These are phyloP conservation scores for Planiliza haematocheilus DNA, from an alignment of 2,113 vertebrate species.

Conservation along the genomic window DNA sequence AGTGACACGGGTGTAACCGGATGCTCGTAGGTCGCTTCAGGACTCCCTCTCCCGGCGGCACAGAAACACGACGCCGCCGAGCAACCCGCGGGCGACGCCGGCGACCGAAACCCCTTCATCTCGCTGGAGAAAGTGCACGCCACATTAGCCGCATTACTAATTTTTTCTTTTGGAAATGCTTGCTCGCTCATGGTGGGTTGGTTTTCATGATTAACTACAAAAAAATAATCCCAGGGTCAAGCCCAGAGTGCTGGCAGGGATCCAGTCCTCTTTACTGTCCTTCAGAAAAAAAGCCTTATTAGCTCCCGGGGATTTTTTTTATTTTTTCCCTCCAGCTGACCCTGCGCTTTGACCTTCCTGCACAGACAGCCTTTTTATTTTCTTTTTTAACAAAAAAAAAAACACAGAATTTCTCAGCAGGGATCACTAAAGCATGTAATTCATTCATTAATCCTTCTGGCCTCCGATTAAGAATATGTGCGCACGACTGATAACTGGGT, in stretches of 20 bases:
- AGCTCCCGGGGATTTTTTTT: conserved; percentile 57
- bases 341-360: conserved; percentile 67
- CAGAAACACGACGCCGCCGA: conserved; percentile 41
- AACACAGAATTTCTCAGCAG: conserved; percentile 63
- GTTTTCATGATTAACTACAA: neutral
- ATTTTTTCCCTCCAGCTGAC: conserved; percentile 40
- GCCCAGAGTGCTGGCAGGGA: conserved; percentile 19
- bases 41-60: conserved; percentile 46
- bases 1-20: conserved; percentile 5
- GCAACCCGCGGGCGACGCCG: conserved; percentile 26
- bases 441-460: conserved; percentile 68
- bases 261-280: conserved; percentile 33
- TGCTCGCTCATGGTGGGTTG: neutral
- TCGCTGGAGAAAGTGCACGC: conserved; percentile 40
- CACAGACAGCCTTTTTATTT: too few species aligned
- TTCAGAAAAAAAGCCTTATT: conserved; percentile 45
- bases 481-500: conserved; percentile 45
- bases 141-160: conserved; percentile 19
- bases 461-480: conserved; percentile 61
- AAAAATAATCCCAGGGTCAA: conserved; percentile 33
- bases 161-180: neutral
- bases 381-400: neutral
- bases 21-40: conserved; percentile 33
- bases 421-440: conserved; percentile 74
- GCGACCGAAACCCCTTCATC: conserved; percentile 9